Percentiles rank a stretch among this genome's conserved stretches.
Evolutionary conservation across 2,113 vertebrate genomes (phyloP).

Genomic region (Etheostoma spectabile): DNA sequence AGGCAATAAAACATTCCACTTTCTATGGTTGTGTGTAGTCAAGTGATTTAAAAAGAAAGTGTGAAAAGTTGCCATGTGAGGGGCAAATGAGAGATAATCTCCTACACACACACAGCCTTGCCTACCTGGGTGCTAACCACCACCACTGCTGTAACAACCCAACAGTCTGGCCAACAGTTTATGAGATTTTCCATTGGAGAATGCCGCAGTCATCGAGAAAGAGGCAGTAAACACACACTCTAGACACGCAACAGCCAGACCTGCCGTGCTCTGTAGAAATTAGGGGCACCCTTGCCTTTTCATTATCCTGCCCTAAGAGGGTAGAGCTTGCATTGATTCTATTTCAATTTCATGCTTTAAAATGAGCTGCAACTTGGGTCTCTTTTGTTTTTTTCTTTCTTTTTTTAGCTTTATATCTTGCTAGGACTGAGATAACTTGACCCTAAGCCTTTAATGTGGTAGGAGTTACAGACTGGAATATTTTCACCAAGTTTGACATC

Average conservation of each 20-base stretch:
- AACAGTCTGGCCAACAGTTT: conserved; percentile 80
- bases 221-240: conserved; percentile 79
- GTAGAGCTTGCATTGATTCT: conserved; percentile 73
- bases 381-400: conserved; percentile 63
- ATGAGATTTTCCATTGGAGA: conserved; percentile 83
- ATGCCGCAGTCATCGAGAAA: conserved; percentile 65
- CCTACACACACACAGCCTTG: conserved; percentile 59
- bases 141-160: conserved; percentile 65
- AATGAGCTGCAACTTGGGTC: conserved; percentile 69
- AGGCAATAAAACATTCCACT: conserved; percentile 58
- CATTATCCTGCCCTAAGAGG: conserved; percentile 74
- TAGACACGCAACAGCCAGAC: conserved; percentile 82
- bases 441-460: conserved; percentile 81
- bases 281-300: conserved; percentile 75
- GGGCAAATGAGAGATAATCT: conserved; percentile 67
- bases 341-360: conserved; percentile 82
- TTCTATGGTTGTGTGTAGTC: conserved; percentile 50
- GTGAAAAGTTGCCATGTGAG: conserved; percentile 76
- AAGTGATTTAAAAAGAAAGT: conserved; percentile 58
- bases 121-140: conserved; percentile 81
- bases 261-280: conserved; percentile 81
- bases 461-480: conserved; percentile 74
- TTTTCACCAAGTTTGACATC: conserved; percentile 74
- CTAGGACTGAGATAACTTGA: conserved; percentile 74
- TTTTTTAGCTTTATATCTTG: conserved; percentile 68